Evolutionary conservation across 2,888 invertebrate genomes (phyloP).

Genomic region (Lasioglossum pauxillum): DNA sequence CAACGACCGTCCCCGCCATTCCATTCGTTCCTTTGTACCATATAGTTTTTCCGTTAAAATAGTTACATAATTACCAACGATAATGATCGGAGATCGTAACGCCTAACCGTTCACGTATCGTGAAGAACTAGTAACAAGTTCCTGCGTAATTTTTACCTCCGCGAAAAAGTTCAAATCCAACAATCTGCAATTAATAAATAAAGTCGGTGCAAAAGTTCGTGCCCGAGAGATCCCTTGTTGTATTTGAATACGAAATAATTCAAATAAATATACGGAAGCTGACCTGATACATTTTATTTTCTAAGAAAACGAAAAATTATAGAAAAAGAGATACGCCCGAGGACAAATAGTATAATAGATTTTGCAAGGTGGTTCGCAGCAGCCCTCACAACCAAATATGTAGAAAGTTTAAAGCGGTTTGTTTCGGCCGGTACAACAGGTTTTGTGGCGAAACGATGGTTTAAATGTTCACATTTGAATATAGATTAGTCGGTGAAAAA

Average conservation of each 20-base stretch:
- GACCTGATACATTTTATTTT: not conserved
- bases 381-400: not conserved
- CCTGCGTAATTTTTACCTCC: not conserved
- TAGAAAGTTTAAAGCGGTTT: not conserved
- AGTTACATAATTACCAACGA: conserved; percentile 51
- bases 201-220: not conserved
- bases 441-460: not conserved
- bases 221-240: not conserved
- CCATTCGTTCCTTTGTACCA: not conserved
- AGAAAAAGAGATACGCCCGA: not conserved
- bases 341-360: not conserved
- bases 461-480: not conserved
- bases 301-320: no score
- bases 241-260: not conserved
- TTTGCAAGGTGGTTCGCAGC: not conserved
- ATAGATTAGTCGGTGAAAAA: not conserved
- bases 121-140: not conserved
- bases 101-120: not conserved
- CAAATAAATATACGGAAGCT: not conserved
- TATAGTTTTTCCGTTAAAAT: conserved; percentile 28
- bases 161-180: not conserved
- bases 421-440: not conserved
- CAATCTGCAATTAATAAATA: not conserved
- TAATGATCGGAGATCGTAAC: conserved; percentile 20
- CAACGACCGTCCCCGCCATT: conserved; percentile 12